Evolutionary conservation across 1,140 invertebrate genomes (phyloP).

Genomic region (Andrena cerasifolii): DNA sequence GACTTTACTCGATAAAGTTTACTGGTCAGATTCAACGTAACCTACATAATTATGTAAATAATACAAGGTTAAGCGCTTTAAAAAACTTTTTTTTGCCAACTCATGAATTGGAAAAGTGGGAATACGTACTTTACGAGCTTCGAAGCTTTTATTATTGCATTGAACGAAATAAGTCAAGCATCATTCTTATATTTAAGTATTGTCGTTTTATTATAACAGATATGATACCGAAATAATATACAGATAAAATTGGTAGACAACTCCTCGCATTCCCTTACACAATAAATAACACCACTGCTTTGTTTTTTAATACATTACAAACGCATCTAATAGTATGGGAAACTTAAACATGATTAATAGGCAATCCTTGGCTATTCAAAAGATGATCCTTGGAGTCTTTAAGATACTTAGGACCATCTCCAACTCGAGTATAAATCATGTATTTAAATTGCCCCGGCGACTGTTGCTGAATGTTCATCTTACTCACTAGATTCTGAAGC

Average conservation of each 20-base stretch:
- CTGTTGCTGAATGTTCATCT: constrained; percentile 79
- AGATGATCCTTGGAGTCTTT: constrained; percentile 83
- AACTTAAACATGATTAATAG: constrained; percentile 47
- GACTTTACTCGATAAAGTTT: too few relatives aligned
- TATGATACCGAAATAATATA: too few relatives aligned
- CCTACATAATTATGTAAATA: constrained; percentile 2
- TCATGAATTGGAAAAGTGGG: background rate
- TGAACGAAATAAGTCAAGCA: too few relatives aligned
- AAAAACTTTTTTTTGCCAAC: background rate
- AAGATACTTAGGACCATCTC: constrained; percentile 86
- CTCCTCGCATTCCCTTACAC: background rate
- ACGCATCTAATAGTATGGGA: background rate
- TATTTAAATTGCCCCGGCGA: constrained; percentile 87
- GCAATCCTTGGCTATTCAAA: constrained; percentile 75
- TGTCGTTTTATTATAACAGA: too few relatives aligned
- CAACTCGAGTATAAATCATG: constrained; percentile 92
- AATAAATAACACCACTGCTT: constrained; percentile 22
- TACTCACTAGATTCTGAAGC: constrained; percentile 78
- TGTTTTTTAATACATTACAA: background rate
- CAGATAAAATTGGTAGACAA: background rate
- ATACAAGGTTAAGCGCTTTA: background rate
- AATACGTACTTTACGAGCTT: too few relatives aligned
- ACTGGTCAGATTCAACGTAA: background rate
- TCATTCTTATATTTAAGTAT: too few relatives aligned
- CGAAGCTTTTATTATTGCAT: too few relatives aligned